A percentile compares a stretch with the other conserved stretches of the same genome.
Evolutionary conservation across 2,888 invertebrate species (phyloP).

Genomic region (Allygus modestus): DNA sequence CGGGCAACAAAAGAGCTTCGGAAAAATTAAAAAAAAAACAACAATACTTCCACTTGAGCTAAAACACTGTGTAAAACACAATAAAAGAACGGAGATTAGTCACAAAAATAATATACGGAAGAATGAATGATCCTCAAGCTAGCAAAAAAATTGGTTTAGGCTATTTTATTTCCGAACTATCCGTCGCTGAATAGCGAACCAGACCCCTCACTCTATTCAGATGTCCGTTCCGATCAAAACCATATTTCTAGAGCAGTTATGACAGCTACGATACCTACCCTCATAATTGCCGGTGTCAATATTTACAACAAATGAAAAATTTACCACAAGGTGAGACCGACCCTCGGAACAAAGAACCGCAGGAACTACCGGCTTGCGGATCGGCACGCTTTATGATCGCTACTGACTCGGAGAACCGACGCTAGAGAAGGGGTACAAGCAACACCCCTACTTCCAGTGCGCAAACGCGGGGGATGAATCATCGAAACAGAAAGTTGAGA

Average conservation of each 20-base stretch:
- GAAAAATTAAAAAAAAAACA: conserved; percentile 18
- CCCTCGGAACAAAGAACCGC: conserved; percentile 51
- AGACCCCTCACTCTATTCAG: conserved; percentile 20
- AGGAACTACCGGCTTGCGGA: conserved; percentile 37
- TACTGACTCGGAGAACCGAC: conserved; percentile 48
- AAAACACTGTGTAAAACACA: background rate
- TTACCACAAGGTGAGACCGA: conserved; percentile 48
- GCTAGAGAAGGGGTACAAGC: conserved; percentile 48
- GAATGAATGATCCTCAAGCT: background rate
- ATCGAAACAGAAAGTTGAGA: conserved; percentile 44
- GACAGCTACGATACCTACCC: conserved; percentile 63
- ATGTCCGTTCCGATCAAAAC: conserved; percentile 41
- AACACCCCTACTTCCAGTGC: conserved; percentile 53
- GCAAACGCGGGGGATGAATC: conserved; percentile 51
- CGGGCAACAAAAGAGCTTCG: conserved; percentile 45
- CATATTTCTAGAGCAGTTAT: conserved; percentile 56
- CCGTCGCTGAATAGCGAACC: background rate
- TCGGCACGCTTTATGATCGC: conserved; percentile 45
- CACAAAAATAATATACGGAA: background rate
- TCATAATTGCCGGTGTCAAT: conserved; percentile 59
- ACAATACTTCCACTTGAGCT: background rate
- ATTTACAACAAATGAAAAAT: conserved; percentile 48
- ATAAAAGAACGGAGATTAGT: background rate
- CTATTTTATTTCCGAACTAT: conserved; percentile 17
- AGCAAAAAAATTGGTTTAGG: background rate